Percentiles rank a stretch among this genome's conserved stretches.
Evolutionary conservation across 2,113 vertebrate genomes (phyloP).

Genomic region (Corythaeola cristata): DNA sequence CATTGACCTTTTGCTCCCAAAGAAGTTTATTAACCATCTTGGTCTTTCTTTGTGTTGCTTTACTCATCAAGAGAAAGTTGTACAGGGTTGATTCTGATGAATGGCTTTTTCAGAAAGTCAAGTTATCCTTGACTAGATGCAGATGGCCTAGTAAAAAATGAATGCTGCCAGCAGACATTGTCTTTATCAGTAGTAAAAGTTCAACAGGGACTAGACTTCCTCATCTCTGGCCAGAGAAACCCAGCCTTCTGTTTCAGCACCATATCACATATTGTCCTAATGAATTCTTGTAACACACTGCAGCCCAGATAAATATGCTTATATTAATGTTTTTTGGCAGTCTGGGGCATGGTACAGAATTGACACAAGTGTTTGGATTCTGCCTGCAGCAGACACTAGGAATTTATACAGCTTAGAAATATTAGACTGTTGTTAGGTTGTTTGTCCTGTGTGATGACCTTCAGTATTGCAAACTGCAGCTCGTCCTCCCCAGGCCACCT

Average conservation of each 20-base stretch:
- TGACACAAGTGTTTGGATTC: constrained; percentile 60
- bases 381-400: constrained; percentile 35
- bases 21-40: constrained; percentile 76
- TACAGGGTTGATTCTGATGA: constrained; percentile 66
- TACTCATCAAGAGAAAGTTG: constrained; percentile 65
- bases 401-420: constrained; percentile 52
- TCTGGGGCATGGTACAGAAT: constrained; percentile 70
- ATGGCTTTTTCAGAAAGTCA: constrained; percentile 76
- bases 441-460: constrained; percentile 10
- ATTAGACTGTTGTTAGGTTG: neutral
- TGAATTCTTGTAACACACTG: constrained; percentile 74
- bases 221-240: constrained; percentile 69
- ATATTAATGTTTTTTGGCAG: constrained; percentile 69
- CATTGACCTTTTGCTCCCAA: constrained; percentile 64
- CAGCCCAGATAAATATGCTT: constrained; percentile 74
- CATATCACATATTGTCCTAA: constrained; percentile 78
- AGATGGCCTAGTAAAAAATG: constrained; percentile 86
- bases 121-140: constrained; percentile 83
- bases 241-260: constrained; percentile 81
- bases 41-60: constrained; percentile 67
- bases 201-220: constrained; percentile 80
- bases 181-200: constrained; percentile 82
- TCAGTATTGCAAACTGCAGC: neutral
- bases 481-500: neutral
- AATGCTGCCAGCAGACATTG: constrained; percentile 77